These are phyloP conservation scores for Diarsia rubi DNA, from an alignment of 2,888 invertebrate genomes.

Conservation along the genomic window DNA sequence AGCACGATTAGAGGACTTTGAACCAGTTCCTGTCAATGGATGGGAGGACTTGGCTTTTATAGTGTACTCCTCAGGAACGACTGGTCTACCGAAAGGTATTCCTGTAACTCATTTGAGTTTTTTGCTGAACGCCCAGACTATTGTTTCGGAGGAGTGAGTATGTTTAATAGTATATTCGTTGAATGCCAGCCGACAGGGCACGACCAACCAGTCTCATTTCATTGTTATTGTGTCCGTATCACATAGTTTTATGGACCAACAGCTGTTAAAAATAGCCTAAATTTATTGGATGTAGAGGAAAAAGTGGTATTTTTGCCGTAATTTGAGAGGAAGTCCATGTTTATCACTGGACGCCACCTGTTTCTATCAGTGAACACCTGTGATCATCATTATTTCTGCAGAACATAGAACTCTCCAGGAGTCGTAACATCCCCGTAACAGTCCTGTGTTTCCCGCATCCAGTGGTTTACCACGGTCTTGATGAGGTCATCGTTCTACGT, in stretches of 20 bases:
- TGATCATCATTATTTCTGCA: too few species aligned
- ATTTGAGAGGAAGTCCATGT: too few species aligned
- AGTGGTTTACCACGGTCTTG: too few species aligned
- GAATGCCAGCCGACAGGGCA: too few species aligned
- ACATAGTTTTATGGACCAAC: neutral
- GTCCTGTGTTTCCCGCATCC: too few species aligned
- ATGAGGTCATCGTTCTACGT: too few species aligned
- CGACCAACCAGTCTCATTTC: neutral
- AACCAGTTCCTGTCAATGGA: conserved; percentile 64
- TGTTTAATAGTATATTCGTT: neutral
- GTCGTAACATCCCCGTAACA: too few species aligned
- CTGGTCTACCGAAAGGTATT: conserved; percentile 71
- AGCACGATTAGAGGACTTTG: conserved; percentile 56
- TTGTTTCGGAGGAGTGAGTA: conserved; percentile 48
- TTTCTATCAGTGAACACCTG: too few species aligned
- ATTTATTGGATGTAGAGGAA: neutral
- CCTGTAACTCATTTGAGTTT: conserved; percentile 68
- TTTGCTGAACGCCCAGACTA: conserved; percentile 31
- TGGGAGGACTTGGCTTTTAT: conserved; percentile 64
- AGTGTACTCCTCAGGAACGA: conserved; percentile 72
- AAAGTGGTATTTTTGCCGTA: too few species aligned
- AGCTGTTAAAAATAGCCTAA: neutral
- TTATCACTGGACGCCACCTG: too few species aligned
- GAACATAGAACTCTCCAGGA: too few species aligned
- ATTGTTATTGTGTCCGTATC: too few species aligned